phyloP scores from a whole-genome alignment of 2,797 vertebrate genomes.

The Pteronotus mesoamericanus region DNA sequence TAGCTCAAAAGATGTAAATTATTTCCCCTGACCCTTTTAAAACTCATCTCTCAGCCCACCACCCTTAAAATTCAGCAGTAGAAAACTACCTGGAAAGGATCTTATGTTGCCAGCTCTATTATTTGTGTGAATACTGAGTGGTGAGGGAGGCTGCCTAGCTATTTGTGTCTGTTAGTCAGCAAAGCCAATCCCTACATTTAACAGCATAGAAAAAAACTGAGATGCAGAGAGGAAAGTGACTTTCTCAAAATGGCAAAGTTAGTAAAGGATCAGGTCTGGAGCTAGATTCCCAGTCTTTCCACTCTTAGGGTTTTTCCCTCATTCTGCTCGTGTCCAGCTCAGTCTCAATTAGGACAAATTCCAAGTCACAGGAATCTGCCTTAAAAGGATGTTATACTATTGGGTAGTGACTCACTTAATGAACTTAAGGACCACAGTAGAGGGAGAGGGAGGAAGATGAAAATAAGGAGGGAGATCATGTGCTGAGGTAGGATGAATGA shows the following conservation, averaged over 20 bases:
- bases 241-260: slow-evolving; percentile 6
- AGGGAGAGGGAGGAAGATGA: not conserved
- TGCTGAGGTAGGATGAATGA: not conserved
- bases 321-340: not conserved
- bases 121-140: not conserved
- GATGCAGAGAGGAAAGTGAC: not conserved
- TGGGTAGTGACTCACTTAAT: not conserved
- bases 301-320: not conserved
- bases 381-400: not conserved
- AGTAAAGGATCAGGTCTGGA: not conserved
- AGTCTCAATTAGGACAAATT: not conserved
- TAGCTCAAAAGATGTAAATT: slow-evolving; percentile 36
- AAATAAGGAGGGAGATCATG: not conserved
- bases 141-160: not conserved
- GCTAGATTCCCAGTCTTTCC: not conserved
- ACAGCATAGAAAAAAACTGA: slow-evolving; percentile 4
- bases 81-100: slow-evolving; percentile 53
- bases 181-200: slow-evolving; percentile 8
- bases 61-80: not conserved
- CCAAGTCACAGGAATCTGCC: not conserved
- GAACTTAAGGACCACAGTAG: not conserved
- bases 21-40: not conserved
- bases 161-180: slow-evolving; percentile 39
- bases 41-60: slow-evolving; percentile 5
- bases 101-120: not conserved